phyloP scores from a whole-genome alignment of 2,113 vertebrate genomes.

The Caretta caretta region DNA sequence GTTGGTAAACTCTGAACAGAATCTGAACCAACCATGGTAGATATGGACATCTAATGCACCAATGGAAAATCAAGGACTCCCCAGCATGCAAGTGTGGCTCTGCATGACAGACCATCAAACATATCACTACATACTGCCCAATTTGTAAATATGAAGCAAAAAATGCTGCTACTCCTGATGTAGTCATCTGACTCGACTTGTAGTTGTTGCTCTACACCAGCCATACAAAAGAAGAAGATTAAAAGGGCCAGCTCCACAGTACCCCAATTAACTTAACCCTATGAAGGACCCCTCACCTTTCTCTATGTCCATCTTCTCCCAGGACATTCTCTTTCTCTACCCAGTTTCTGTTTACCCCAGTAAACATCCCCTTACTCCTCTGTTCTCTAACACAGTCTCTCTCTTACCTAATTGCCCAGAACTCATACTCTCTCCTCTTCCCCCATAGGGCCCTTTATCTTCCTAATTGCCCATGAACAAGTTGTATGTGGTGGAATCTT shows the following conservation, averaged over 20 bases:
- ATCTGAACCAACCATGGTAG: no score
- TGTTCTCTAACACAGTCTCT: background rate
- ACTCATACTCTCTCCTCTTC: background rate
- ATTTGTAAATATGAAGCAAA: no score
- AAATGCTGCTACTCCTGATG: no score
- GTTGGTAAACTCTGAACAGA: no score
- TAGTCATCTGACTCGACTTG: no score
- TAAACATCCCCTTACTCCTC: background rate
- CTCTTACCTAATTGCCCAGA: background rate
- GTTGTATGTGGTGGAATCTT: background rate
- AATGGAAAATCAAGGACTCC: no score
- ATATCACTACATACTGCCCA: no score
- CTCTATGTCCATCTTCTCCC: background rate
- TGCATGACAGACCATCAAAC: no score
- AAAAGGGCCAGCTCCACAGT: background rate
- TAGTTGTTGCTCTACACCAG: no score
- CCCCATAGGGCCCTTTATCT: background rate
- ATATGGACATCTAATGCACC: no score
- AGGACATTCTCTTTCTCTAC: background rate
- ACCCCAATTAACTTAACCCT: background rate
- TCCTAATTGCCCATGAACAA: background rate
- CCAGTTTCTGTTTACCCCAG: background rate
- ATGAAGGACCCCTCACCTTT: background rate
- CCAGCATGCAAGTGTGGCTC: no score
- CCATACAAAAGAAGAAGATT: no score